phyloP scores from a whole-genome alignment of 2,888 invertebrate species.

The Hypselothyrea guttata region DNA sequence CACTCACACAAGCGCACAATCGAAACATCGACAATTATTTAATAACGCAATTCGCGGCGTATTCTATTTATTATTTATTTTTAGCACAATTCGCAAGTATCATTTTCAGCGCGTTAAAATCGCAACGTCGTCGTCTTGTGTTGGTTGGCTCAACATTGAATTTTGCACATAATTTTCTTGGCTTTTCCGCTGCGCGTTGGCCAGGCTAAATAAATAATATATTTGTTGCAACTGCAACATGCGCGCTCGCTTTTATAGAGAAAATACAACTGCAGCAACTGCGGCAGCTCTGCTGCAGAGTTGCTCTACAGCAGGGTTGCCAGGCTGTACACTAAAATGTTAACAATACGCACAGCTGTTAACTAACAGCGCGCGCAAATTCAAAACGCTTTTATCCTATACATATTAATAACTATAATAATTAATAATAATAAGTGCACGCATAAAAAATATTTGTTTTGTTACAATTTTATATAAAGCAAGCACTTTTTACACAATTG shows the following conservation, averaged over 20 bases:
- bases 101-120: constrained; percentile 31
- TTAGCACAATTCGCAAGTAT: constrained; percentile 39
- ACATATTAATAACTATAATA: too few species aligned
- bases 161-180: constrained; percentile 3
- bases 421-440: too few species aligned
- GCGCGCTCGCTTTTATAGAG: constrained; percentile 29
- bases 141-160: neutral
- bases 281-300: constrained; percentile 13
- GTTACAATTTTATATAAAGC: too few species aligned
- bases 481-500: too few species aligned
- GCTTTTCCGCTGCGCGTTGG: constrained; percentile 9
- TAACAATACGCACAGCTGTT: constrained; percentile 10
- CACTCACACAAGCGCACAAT: neutral
- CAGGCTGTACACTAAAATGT: neutral
- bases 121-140: constrained; percentile 4
- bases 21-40: constrained; percentile 21
- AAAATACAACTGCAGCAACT: constrained; percentile 14
- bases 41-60: constrained; percentile 34
- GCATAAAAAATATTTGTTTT: too few species aligned
- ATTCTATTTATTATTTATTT: constrained; percentile 37
- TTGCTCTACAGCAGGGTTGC: neutral
- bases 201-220: constrained; percentile 17
- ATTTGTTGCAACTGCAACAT: constrained; percentile 21
- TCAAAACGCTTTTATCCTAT: too few species aligned
- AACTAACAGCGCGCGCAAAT: neutral